These are phyloP conservation scores for Sebastes baramenuke DNA, from an alignment of 2,797 vertebrate species.

Conservation along the genomic window DNA sequence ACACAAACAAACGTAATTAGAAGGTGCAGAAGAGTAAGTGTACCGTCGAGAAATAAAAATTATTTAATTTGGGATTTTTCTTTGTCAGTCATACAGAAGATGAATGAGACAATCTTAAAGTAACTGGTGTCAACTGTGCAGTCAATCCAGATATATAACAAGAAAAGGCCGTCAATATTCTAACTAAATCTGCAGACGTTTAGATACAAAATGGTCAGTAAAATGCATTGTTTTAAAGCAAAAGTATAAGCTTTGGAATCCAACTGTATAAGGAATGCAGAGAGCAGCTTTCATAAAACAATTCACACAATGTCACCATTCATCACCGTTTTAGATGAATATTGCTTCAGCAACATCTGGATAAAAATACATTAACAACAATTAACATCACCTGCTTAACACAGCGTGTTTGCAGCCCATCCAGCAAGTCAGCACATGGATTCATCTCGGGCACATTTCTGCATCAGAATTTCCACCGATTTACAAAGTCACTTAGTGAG, in stretches of 20 bases:
- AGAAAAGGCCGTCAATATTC: constrained; percentile 2
- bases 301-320: constrained; percentile 25
- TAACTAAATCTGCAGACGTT: constrained; percentile 10
- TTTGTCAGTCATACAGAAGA: constrained; percentile 4
- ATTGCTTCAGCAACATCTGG: constrained; percentile 6
- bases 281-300: constrained; percentile 59
- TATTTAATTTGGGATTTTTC: neutral
- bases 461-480: constrained; percentile 27
- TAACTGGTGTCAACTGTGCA: constrained; percentile 3
- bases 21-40: constrained; percentile 13
- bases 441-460: constrained; percentile 5
- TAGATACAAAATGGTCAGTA: constrained; percentile 53
- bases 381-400: constrained; percentile 13
- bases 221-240: constrained; percentile 46
- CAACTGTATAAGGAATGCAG: constrained; percentile 73
- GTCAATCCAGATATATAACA: constrained; percentile 37
- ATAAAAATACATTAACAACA: constrained; percentile 39
- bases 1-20: neutral
- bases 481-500: constrained; percentile 27
- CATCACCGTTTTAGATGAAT: constrained; percentile 28
- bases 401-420: constrained; percentile 19
- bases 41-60: neutral
- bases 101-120: constrained; percentile 1
- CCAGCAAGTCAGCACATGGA: constrained; percentile 20
- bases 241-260: constrained; percentile 54